phyloP scores from a whole-genome alignment of 2,797 vertebrate genomes.

The Iguana delicatissima region DNA sequence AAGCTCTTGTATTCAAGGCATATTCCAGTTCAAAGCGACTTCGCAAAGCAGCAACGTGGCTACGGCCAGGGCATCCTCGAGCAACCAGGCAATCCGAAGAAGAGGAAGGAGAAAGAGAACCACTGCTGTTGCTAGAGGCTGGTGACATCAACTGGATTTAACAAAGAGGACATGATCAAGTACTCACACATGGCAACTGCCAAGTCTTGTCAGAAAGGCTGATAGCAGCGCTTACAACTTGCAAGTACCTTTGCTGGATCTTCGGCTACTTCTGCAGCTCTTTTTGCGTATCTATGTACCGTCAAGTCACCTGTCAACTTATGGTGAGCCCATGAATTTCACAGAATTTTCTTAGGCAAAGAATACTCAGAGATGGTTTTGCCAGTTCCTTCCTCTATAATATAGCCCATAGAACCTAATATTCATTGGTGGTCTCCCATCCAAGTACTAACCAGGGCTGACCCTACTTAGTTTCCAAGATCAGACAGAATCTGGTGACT shows the following conservation, averaged over 20 bases:
- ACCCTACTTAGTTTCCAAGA: no score
- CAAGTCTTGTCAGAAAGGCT: background rate
- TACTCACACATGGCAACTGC: background rate
- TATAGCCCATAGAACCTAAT: no score
- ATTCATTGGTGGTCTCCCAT: no score
- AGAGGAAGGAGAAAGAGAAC: constrained; percentile 92
- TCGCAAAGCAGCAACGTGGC: constrained; percentile 90
- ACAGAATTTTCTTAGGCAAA: no score
- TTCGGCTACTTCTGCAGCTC: background rate
- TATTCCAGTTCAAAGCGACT: constrained; percentile 93
- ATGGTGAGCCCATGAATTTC: no score
- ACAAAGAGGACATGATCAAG: constrained; percentile 10
- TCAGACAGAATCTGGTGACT: no score
- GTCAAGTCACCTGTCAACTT: no score
- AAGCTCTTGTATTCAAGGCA: constrained; percentile 88
- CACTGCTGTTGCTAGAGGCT: constrained; percentile 94
- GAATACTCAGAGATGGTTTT: no score
- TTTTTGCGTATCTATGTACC: no score
- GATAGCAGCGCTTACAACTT: background rate
- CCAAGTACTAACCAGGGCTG: no score
- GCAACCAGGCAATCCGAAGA: constrained; percentile 90
- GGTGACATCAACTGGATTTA: constrained; percentile 91
- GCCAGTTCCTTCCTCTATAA: no score
- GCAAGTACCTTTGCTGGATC: background rate
- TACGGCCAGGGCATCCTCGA: constrained; percentile 87